These are phyloP conservation scores for Metallyticus violacea DNA, from an alignment of 2,888 invertebrate species.

Conservation along the genomic window DNA sequence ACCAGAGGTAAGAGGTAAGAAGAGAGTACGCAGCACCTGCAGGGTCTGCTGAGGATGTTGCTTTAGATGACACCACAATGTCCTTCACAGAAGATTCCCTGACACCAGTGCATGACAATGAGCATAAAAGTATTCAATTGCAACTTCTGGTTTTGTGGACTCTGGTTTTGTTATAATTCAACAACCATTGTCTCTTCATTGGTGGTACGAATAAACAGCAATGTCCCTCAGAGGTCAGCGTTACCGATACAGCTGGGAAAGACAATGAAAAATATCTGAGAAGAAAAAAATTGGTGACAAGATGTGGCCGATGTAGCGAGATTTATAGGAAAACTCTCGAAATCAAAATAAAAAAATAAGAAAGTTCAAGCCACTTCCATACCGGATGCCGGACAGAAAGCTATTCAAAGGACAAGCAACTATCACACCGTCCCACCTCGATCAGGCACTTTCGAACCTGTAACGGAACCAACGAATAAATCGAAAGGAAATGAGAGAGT, in stretches of 20 bases:
- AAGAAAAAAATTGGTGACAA: constrained; percentile 29
- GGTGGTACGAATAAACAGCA: background rate
- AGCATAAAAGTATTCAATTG: constrained; percentile 39
- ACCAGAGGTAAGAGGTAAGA: constrained; percentile 58
- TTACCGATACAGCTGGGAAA: background rate
- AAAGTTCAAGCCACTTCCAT: too few species aligned
- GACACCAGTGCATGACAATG: constrained; percentile 55
- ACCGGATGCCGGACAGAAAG: too few species aligned
- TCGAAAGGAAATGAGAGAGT: too few species aligned
- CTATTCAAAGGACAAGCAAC: too few species aligned
- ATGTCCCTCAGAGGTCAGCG: background rate
- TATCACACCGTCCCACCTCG: too few species aligned
- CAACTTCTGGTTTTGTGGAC: constrained; percentile 38
- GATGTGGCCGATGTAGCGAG: constrained; percentile 28
- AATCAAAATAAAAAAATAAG: constrained; percentile 9
- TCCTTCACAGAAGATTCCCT: constrained; percentile 74
- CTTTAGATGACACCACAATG: constrained; percentile 67
- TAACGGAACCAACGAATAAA: too few species aligned
- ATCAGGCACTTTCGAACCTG: too few species aligned
- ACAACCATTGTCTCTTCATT: constrained; percentile 17
- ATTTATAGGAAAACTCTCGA: constrained; percentile 21
- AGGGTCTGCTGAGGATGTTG: constrained; percentile 47
- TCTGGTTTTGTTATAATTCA: constrained; percentile 35
- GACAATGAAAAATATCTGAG: constrained; percentile 19
- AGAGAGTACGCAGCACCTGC: constrained; percentile 72